A percentile compares a stretch with the other conserved stretches of the same genome.
Conservation (phyloP, 2,797 vertebrate species). For the Propithecus deckenii region DNA sequence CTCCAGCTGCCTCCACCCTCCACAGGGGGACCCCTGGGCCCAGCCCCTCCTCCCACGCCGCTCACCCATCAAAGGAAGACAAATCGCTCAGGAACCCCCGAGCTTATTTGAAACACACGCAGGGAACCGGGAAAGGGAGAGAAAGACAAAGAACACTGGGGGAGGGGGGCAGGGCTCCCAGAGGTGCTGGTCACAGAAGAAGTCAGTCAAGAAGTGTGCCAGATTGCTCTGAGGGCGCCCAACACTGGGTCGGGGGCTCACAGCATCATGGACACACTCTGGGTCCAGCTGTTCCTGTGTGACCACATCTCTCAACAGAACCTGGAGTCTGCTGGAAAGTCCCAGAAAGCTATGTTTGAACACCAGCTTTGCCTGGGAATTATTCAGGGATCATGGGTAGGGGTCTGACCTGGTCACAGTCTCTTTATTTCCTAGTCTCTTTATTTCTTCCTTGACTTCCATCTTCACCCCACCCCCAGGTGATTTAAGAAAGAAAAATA, state of each 20-base stretch:
- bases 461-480: not conserved
- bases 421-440: not conserved
- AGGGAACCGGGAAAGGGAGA: not conserved
- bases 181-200: not conserved
- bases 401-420: not conserved
- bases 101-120: not conserved
- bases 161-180: not conserved
- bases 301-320: fast-evolving
- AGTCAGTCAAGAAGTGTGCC: fast-evolving
- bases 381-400: not conserved
- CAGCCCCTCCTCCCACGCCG: not conserved
- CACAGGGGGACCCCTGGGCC: not conserved
- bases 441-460: not conserved
- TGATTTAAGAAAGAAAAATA: not conserved
- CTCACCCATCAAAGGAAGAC: not conserved
- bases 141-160: not conserved
- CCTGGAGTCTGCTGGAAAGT: not conserved
- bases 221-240: not conserved
- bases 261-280: too few relatives aligned
- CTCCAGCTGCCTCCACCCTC: not conserved
- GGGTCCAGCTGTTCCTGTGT: fast-evolving
- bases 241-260: not conserved
- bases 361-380: not conserved
- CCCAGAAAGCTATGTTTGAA: not conserved
- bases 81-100: not conserved